Base-by-base conservation (phyloP, 2,797 vertebrate genomes). In the Valencia hispanica region DNA sequence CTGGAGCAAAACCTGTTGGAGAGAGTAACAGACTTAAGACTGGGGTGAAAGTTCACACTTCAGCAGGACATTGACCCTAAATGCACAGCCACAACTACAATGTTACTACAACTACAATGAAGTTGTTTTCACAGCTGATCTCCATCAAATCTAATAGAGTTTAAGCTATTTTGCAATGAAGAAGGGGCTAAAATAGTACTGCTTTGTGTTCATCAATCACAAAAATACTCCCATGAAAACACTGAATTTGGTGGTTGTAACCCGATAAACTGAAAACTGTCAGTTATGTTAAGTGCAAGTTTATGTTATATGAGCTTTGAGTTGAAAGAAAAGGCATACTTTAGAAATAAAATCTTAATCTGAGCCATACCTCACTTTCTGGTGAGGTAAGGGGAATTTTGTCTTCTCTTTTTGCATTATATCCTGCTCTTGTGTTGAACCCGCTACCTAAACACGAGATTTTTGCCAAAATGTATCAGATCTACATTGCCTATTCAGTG, bases 381-480 rank as follows among this genome's bases (percentile, higher is more conserved):
- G 43, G n/a, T n/a, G n/a, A n/a, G n/a, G n/a, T n/a, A 59, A 30
- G 14, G 5, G 27, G 32, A 45, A 15, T 43, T 27, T n/a, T 41
- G 36, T 39, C 25, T 65, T 3, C 41, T 59, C 30, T 11, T 22
- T 20, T 41, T 43, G 14, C 43, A 6, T 45, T 30, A 43, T 47
- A 47, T 20, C 39, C 34, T 36, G 32, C 34, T 22, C 9, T 65
- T 39, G 1, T 18, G 11, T 65, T 65, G 36, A 65, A 5, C 30
- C 32, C 34, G 14, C 20, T 9, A 27, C 25, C 30, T 8, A 39
- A 11, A 65, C 22, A 51, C 1, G 14, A 30, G 22, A 32, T 79
- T 76, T 48, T 34, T 51, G 27, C 0, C 11, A 71, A 36, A 63
- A 45, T 30, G 59, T 74, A 77, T 82, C 25, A 74, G 34, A 47